These are phyloP conservation scores for Sphenodon punctatus DNA, from an alignment of 2,797 vertebrate genomes.

Conservation along the genomic window DNA sequence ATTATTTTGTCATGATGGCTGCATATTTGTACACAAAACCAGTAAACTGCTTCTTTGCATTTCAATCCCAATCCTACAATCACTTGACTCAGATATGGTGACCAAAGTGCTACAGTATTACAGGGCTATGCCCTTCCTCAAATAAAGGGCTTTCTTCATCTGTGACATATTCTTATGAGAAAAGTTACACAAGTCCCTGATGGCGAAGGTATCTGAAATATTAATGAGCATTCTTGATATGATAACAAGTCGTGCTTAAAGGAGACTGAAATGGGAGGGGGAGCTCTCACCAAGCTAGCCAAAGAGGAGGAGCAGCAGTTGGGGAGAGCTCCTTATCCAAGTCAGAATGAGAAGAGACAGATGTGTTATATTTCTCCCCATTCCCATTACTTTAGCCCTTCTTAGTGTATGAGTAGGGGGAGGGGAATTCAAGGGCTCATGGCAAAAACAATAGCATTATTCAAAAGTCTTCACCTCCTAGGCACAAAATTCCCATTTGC, in stretches of 20 bases:
- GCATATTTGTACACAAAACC: neutral
- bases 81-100: neutral
- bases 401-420: too few relatives aligned
- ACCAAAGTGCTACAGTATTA: accelerated
- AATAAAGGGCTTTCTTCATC: neutral
- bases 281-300: constrained; percentile 29
- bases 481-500: neutral
- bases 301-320: neutral
- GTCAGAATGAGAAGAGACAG: too few relatives aligned
- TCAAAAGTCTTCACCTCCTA: too few relatives aligned
- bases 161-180: accelerated
- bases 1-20: neutral
- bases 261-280: constrained; percentile 18
- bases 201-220: neutral
- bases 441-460: too few relatives aligned
- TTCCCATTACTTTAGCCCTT: too few relatives aligned
- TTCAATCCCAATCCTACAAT: neutral
- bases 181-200: neutral
- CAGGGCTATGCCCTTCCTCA: neutral
- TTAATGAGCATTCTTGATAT: neutral
- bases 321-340: neutral
- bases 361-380: too few relatives aligned
- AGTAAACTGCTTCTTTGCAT: neutral
- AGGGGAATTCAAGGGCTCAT: too few relatives aligned
- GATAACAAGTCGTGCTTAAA: neutral